Evolutionary conservation across 2,888 invertebrate genomes (phyloP), one percentile per base, ranked within the genome.

Genomic region (Lacanobia wlatinum): DNA sequence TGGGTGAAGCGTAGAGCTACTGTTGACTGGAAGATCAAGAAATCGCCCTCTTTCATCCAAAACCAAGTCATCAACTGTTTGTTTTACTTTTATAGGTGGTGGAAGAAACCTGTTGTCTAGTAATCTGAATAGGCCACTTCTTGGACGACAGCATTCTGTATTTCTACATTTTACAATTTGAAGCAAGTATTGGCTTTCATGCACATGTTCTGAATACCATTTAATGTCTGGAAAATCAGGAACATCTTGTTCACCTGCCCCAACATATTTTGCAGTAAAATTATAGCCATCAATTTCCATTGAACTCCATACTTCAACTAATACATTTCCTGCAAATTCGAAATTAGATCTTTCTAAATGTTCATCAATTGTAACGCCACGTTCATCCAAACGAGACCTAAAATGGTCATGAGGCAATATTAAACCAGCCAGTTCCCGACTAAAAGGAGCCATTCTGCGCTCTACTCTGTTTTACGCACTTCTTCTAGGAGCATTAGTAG

Each of bases 91-190:
- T 52, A 21, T 21, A 10, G 52, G 52, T 52, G 52, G 52, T 52
- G 52, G 21, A 21, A 52, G 52, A 52, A 52, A 52, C 10, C 52
- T 52, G 21, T 52, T 21, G 21, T 52, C 50, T 50, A 50, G 50
- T 50, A 50, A 50, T 50, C 50, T 50, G 9, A 50, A 50, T 50
- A 50, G 9, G 50, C 50, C 50, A 50, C 50, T 50, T 50, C n/a
- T 50, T 52, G 21, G 52, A 52, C 52, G 21, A 52, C 52, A 52
- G 52, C 52, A 52, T 52, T 52, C 52, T 52, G 52, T 40, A 40
- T 52, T 10, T 52, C 10, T 52, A 21, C 52, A 21, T 52, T 52
- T 52, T 12, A 52, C 21, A 52, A 52, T 52, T 52, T 52, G 52
- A 52, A 52, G 52, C 40, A 40, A 40, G 40, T 40, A 40, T 40